Base-by-base conservation (phyloP, 1,140 invertebrate genomes). In the Eriocheir sinensis region DNA sequence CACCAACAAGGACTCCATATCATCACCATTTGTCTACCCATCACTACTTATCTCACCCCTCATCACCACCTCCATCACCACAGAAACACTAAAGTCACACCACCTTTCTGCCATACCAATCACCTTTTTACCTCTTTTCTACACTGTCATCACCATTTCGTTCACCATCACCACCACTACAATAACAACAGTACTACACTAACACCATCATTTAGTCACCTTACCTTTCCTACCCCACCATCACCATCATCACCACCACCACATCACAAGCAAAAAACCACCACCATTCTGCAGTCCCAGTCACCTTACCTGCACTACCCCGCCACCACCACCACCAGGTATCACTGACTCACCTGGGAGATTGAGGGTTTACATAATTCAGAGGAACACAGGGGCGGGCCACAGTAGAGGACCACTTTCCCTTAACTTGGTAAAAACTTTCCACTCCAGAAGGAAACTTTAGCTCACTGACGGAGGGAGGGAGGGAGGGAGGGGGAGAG, bases 361-460 rank as follows among this genome's bases (percentile, higher is more conserved):
- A n/a, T 21, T 72, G 27, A 72, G 60, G 60, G 60, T 72, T 72
- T 72, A 72, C 60, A 72, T 72, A 72, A 72, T 72, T 72, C 60
- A 72, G 27, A n/a, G 60, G 60, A n/a, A n/a, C 6, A 72, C 27
- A n/a, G 60, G n/a, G 60, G 60, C 60, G 60, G 27, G 21, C 60
- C 60, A 72, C 60, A 72, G 60, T 72, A 72, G 60, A 72, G 60
- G 21, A 72, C 60, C 60, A 72, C 60, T 72, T 72, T 72, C 27
- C 60, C 60, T 21, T 72, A 72, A 72, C 60, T 72, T 72, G 21
- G 60, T 72, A 72, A 72, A 72, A 72, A 72, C 60, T 72, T 72
- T 72, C 60, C 60, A 72, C 60, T 72, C n/a, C 60, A 72, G 60
- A n/a, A 72, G 60, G 60, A 72, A 72, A 72, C 60, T 72, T 72